phyloP scores from a whole-genome alignment of 35 echinoderm and acorn worm species.

The Eucidaris tribuloides region DNA sequence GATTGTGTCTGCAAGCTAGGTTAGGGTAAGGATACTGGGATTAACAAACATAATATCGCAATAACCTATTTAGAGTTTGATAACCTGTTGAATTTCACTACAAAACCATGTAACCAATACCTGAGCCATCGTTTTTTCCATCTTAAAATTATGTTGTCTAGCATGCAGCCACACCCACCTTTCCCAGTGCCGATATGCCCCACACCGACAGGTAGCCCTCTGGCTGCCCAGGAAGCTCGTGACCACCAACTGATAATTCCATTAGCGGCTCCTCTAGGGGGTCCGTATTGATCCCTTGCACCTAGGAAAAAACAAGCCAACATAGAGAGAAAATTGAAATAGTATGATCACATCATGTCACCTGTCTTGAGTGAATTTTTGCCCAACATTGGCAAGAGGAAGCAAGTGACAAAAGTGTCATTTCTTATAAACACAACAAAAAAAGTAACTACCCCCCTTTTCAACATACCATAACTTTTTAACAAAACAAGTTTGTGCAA shows the following conservation, averaged over 20 bases:
- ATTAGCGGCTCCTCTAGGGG: conserved; percentile 83
- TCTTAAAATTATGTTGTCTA: too few species aligned
- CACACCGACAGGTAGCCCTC: conserved; percentile 85
- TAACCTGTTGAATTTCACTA: too few species aligned
- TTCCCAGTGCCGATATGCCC: conserved; percentile 89
- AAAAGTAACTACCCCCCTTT: background rate
- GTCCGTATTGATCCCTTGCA: conserved; percentile 71
- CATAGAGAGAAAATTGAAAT: background rate
- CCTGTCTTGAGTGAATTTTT: background rate
- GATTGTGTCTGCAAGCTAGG: too few species aligned
- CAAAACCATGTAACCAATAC: too few species aligned
- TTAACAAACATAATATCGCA: too few species aligned
- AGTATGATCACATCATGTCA: background rate
- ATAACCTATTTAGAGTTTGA: too few species aligned
- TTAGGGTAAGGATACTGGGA: too few species aligned
- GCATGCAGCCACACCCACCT: too few species aligned
- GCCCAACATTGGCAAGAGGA: background rate
- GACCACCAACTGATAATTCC: conserved; percentile 81
- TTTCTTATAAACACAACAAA: background rate
- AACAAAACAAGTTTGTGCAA: too few species aligned
- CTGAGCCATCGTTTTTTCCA: too few species aligned
- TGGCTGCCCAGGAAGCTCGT: conserved; percentile 75
- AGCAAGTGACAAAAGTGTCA: background rate
- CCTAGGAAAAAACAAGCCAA: background rate
- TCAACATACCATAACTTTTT: too few species aligned